These are phyloP conservation scores for Belgica antarctica DNA, from an alignment of 2,888 invertebrate species.

Conservation along the genomic window DNA sequence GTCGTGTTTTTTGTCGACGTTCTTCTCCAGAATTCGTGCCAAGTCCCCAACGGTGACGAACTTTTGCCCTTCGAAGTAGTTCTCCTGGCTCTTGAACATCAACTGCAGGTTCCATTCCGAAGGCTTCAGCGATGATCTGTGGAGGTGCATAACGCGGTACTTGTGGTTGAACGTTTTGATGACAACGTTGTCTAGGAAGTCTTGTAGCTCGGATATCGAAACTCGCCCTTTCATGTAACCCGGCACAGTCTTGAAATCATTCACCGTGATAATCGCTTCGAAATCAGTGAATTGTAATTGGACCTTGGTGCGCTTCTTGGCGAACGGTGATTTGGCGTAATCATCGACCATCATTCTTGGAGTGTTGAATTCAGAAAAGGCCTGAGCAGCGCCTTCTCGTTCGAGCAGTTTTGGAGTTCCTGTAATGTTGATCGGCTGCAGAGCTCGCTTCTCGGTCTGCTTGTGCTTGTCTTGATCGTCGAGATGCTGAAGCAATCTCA, in stretches of 20 bases:
- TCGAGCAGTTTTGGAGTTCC: slow-evolving; percentile 11
- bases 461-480: neutral
- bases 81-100: slow-evolving; percentile 5
- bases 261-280: neutral
- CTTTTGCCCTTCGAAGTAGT: slow-evolving; percentile 3
- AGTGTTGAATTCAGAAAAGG: slow-evolving; percentile 1
- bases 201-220: slow-evolving; percentile 19
- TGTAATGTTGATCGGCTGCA: neutral
- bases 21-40: neutral
- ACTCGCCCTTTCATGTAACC: slow-evolving; percentile 19
- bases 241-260: neutral
- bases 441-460: neutral
- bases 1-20: slow-evolving; percentile 30
- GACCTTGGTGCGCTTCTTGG: neutral
- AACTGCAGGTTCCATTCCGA: neutral
- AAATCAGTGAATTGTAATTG: slow-evolving; percentile 10
- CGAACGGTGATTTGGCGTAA: slow-evolving; percentile 8
- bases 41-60: slow-evolving; percentile 36
- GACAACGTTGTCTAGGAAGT: slow-evolving; percentile 15
- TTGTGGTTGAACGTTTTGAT: slow-evolving; percentile 18
- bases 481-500: neutral
- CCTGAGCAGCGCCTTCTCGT: neutral
- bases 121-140: neutral
- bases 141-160: neutral
- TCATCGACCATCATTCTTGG: neutral